These are phyloP conservation scores for Peromyscus polionotus DNA, from an alignment of 2,113 vertebrate species.

Conservation along the genomic window DNA sequence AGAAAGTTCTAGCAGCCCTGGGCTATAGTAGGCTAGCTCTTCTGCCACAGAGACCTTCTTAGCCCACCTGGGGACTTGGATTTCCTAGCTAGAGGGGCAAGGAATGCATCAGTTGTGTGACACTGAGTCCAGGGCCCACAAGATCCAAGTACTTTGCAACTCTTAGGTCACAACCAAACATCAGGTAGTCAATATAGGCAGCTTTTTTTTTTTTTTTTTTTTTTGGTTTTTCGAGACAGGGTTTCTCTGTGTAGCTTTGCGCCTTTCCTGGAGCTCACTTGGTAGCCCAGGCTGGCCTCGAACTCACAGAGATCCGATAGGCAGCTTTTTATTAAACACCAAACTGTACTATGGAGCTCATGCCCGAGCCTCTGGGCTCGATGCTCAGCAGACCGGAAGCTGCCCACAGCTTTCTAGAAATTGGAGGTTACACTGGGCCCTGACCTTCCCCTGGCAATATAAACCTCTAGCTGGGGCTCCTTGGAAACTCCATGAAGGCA, in stretches of 20 bases:
- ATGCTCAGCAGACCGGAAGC: not conserved
- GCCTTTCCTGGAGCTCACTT: too few relatives aligned
- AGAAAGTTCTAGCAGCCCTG: not conserved
- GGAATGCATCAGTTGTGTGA: not conserved
- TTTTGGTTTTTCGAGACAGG: too few relatives aligned
- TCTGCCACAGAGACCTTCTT: not conserved
- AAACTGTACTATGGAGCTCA: not conserved
- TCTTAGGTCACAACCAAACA: not conserved
- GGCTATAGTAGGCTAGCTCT: not conserved
- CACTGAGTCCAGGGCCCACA: not conserved
- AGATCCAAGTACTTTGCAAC: not conserved
- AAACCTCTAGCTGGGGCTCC: not conserved
- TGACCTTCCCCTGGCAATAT: not conserved
- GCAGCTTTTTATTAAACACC: not conserved
- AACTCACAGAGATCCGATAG: too few relatives aligned
- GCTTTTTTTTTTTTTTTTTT: too few relatives aligned
- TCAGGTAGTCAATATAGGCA: not conserved
- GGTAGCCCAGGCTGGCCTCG: too few relatives aligned
- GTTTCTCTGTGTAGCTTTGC: too few relatives aligned
- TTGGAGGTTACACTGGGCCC: not conserved
- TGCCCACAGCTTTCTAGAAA: constrained; percentile 32
- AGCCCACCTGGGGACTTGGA: not conserved
- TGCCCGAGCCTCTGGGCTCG: not conserved
- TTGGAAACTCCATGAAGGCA: not conserved
- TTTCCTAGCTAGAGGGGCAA: not conserved